Conservation (phyloP, 2,113 vertebrate species). For the Columbina picui region DNA sequence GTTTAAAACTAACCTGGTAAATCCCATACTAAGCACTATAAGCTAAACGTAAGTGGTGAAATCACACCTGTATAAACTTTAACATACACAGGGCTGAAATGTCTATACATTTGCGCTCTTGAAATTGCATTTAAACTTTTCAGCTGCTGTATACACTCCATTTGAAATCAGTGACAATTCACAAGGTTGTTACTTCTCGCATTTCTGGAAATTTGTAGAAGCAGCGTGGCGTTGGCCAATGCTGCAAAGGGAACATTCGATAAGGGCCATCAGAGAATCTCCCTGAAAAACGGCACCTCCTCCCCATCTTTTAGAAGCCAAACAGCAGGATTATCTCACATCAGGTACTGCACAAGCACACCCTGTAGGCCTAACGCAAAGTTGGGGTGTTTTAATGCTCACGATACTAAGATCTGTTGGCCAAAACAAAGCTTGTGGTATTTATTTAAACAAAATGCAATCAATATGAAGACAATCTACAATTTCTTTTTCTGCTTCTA, state of each 20-base stretch:
- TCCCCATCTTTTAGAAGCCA: neutral
- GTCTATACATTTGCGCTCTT: neutral
- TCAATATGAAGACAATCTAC: slow-evolving; percentile 12
- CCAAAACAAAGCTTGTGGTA: slow-evolving; percentile 10
- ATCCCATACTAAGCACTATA: neutral
- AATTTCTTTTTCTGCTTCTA: slow-evolving; percentile 24
- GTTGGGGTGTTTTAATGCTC: neutral
- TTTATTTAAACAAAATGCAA: slow-evolving; percentile 37
- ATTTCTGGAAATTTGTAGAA: neutral
- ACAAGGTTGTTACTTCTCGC: neutral
- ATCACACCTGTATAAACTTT: neutral
- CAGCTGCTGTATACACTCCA: neutral
- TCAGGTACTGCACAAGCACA: neutral
- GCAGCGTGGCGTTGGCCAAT: neutral
- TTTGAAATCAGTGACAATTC: neutral
- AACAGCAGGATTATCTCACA: neutral
- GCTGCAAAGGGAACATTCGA: neutral
- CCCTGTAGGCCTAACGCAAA: neutral
- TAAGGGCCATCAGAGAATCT: neutral
- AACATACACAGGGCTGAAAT: neutral
- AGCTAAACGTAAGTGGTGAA: neutral
- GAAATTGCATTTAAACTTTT: neutral
- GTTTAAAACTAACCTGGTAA: slow-evolving; percentile 56
- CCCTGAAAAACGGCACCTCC: neutral
- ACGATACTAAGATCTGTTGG: neutral